phyloP scores from a whole-genome alignment of 2,888 invertebrate species.

The Halictus quadricinctus region DNA sequence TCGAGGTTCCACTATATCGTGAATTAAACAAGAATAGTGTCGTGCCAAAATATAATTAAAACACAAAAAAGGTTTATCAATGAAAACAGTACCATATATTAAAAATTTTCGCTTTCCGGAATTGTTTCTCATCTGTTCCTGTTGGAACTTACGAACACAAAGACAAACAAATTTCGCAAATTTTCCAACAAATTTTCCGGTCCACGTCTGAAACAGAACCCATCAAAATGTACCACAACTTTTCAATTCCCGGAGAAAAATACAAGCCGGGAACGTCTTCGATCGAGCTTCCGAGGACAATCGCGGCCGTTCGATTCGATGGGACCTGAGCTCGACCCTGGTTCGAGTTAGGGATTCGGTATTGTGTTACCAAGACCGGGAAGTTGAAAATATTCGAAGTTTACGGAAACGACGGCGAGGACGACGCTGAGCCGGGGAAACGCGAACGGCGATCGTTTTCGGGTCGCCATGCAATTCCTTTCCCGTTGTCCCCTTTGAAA shows the following conservation, averaged over 20 bases:
- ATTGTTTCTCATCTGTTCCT: background rate
- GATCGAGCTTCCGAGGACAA: background rate
- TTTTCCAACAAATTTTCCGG: background rate
- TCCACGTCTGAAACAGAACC: background rate
- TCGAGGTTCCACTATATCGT: no score
- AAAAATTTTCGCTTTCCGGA: background rate
- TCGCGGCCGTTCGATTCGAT: background rate
- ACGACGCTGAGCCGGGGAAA: background rate
- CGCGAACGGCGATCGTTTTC: background rate
- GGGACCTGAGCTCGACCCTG: background rate
- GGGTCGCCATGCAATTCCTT: conserved; percentile 7
- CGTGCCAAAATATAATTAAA: no score
- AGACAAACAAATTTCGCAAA: no score
- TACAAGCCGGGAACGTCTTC: background rate
- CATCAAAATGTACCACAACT: background rate
- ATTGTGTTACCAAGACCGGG: background rate
- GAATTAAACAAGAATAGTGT: no score
- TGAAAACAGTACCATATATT: no score
- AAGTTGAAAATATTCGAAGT: conserved; percentile 12
- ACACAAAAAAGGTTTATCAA: no score
- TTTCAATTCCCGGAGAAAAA: background rate
- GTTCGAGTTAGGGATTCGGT: background rate
- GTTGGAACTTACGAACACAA: background rate
- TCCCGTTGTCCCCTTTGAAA: conserved; percentile 6
- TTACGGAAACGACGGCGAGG: background rate